phyloP scores from a whole-genome alignment of 2,888 invertebrate genomes.

The Bhutanitis thaidina region DNA sequence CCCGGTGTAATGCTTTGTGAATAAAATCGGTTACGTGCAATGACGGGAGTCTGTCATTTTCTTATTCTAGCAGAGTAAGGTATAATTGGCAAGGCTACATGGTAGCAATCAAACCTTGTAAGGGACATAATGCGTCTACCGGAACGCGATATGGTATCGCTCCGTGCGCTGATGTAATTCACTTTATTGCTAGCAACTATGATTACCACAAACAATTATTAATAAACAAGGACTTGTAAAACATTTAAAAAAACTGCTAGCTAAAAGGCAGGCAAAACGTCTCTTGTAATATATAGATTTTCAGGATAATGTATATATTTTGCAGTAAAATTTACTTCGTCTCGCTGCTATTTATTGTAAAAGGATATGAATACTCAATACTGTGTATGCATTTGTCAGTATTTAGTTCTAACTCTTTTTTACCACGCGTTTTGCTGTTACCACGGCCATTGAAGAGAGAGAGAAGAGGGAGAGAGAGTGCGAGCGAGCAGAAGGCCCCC shows the following conservation, averaged over 20 bases:
- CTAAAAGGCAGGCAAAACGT: too few relatives aligned
- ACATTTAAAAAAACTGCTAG: not conserved
- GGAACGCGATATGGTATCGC: conserved; percentile 18
- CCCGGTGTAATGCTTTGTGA: not conserved
- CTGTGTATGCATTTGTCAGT: too few relatives aligned
- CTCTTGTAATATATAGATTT: too few relatives aligned
- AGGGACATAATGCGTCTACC: conserved; percentile 16
- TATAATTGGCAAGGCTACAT: conserved; percentile 5
- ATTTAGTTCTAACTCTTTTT: too few relatives aligned
- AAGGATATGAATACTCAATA: too few relatives aligned
- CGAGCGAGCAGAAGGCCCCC: too few relatives aligned
- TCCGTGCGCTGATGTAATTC: conserved; percentile 12
- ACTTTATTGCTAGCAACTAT: conserved; percentile 10
- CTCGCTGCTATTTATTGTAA: too few relatives aligned
- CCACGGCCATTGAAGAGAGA: too few relatives aligned
- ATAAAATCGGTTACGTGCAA: conserved; percentile 9
- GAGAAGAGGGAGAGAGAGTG: too few relatives aligned
- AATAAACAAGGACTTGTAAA: not conserved
- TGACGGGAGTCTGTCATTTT: conserved; percentile 10
- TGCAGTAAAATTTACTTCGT: too few relatives aligned
- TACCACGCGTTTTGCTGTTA: too few relatives aligned
- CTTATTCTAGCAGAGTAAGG: conserved; percentile 7
- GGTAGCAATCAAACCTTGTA: conserved; percentile 19
- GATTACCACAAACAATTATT: not conserved
- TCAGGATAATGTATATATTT: too few relatives aligned